Evolutionary conservation across 92 coral and sea anemone species (phyloP).

Genomic region (Epizoanthus illoricatus): DNA sequence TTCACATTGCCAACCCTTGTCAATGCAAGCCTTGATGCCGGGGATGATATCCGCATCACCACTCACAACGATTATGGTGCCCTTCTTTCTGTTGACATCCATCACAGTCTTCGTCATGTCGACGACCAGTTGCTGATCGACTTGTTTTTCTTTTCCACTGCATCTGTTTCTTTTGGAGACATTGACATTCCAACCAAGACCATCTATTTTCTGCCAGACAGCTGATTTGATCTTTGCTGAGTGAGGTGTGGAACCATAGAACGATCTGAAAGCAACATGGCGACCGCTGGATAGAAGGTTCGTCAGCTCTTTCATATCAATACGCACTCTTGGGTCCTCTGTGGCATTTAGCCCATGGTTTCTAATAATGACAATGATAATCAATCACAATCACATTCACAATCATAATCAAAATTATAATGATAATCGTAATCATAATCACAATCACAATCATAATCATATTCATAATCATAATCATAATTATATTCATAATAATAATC

Average conservation of each 20-base stretch:
- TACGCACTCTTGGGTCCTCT: background rate
- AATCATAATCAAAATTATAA: background rate
- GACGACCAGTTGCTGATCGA: conserved; percentile 6
- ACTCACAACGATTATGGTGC: background rate
- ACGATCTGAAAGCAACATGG: background rate
- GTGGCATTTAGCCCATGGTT: background rate
- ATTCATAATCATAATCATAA: too few species aligned
- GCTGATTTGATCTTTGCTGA: background rate
- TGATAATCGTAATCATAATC: too few species aligned
- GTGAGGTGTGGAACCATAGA: background rate
- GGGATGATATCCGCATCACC: conserved; percentile 15
- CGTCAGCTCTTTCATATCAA: background rate
- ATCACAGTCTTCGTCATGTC: background rate
- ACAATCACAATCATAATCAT: too few species aligned
- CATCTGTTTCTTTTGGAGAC: background rate
- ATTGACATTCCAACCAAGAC: background rate
- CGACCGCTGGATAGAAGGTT: background rate
- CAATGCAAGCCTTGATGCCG: background rate
- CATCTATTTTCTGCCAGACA: background rate
- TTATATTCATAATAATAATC: too few species aligned
- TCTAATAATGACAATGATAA: background rate
- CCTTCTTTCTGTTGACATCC: conserved; percentile 5
- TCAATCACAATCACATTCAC: too few species aligned
- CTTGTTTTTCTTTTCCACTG: conserved; percentile 1
- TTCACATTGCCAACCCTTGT: background rate